Conservation (phyloP, 2,797 vertebrate species). For the Myotis daubentonii region DNA sequence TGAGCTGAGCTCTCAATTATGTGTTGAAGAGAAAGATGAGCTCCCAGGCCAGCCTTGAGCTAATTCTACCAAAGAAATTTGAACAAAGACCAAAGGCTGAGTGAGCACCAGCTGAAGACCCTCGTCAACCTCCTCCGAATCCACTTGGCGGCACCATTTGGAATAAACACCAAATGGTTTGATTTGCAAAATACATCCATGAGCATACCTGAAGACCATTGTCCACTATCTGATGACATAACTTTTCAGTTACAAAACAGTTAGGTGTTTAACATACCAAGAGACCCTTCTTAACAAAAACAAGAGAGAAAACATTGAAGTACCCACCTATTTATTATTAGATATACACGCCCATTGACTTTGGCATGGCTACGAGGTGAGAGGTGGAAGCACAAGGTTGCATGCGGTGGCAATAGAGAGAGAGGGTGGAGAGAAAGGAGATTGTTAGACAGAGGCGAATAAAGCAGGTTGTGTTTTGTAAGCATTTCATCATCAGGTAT, state of each 20-base stretch:
- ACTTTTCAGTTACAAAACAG: conserved; percentile 66
- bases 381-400: conserved; percentile 83
- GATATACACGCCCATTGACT: conserved; percentile 98
- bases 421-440: conserved; percentile 85
- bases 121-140: background rate
- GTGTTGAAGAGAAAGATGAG: background rate
- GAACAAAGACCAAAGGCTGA: conserved; percentile 59
- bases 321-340: conserved; percentile 99
- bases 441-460: conserved; percentile 81
- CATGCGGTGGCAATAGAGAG: conserved; percentile 76
- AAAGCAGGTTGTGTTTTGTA: background rate
- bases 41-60: conserved; percentile 61
- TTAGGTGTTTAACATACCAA: conserved; percentile 52
- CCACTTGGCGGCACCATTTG: conserved; percentile 13
- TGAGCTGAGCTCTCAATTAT: conserved; percentile 61
- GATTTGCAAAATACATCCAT: conserved; percentile 33
- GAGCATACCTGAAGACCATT: conserved; percentile 59
- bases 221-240: conserved; percentile 44
- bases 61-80: conserved; percentile 60
- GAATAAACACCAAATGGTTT: conserved; percentile 13
- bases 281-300: conserved; percentile 34
- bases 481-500: conserved; percentile 24
- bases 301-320: conserved; percentile 79
- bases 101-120: conserved; percentile 76
- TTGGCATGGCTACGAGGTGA: conserved; percentile 94